Evolutionary conservation across 2,113 vertebrate genomes (phyloP).

Genomic region (Clarias macrocephalus): DNA sequence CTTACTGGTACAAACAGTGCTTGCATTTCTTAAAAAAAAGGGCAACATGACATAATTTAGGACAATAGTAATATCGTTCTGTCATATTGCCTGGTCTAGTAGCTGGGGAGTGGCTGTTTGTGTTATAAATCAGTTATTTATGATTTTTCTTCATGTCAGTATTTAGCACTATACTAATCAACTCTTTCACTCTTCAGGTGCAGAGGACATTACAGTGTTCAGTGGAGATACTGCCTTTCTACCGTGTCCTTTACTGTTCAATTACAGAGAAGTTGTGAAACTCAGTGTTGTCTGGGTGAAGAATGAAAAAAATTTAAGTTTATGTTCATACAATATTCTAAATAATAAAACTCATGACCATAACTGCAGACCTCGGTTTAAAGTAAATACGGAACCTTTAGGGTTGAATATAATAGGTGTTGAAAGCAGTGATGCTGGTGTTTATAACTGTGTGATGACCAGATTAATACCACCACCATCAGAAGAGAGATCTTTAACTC

Average conservation of each 20-base stretch:
- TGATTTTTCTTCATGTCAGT: neutral
- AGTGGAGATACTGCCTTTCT: conserved; percentile 29
- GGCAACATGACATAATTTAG: neutral
- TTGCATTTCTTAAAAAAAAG: neutral
- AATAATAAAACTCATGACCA: accelerated
- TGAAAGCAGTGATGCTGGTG: conserved; percentile 38
- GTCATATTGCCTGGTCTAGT: neutral
- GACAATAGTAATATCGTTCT: neutral
- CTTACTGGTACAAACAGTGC: neutral
- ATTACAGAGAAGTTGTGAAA: no score
- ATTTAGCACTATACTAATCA: neutral
- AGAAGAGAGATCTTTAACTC: accelerated
- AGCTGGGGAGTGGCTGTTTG: neutral
- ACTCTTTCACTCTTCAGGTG: conserved; percentile 29
- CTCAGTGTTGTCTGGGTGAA: no score
- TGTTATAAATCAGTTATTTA: neutral
- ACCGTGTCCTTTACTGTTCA: neutral
- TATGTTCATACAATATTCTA: conserved; percentile 14
- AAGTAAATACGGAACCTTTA: neutral
- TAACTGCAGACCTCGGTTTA: neutral
- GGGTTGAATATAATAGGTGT: conserved; percentile 24
- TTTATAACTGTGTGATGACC: conserved; percentile 45
- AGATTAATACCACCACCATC: conserved; percentile 41
- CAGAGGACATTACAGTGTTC: neutral
- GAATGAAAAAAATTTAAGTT: accelerated